A percentile compares a stretch with the other conserved stretches of the same genome.
These are phyloP conservation scores for Macquaria australasica DNA, from an alignment of 2,113 vertebrate species.

Conservation along the genomic window DNA sequence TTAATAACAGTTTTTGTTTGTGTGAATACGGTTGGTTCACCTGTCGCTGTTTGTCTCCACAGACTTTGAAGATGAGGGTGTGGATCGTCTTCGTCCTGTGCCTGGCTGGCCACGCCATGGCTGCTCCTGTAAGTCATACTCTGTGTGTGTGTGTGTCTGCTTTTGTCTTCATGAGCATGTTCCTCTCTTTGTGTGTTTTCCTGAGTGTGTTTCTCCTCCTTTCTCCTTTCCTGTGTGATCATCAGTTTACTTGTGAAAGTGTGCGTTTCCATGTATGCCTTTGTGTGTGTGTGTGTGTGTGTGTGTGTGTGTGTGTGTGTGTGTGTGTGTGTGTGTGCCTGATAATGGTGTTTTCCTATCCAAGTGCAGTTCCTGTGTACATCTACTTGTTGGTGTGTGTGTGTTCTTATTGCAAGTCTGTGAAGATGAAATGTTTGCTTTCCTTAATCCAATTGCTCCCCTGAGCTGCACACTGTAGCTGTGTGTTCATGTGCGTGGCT, in stretches of 20 bases:
- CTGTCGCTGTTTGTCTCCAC: conserved; percentile 66
- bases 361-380: conserved; percentile 13
- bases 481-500: not conserved
- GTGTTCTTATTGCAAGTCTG: not conserved
- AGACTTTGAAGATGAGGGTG: conserved; percentile 92
- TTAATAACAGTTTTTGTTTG: not conserved
- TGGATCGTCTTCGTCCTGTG: conserved; percentile 96
- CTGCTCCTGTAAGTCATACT: conserved; percentile 90
- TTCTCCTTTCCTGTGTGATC: conserved; percentile 8
- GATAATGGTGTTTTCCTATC: not conserved
- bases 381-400: not conserved
- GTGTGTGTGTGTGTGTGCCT: not conserved
- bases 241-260: not conserved
- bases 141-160: conserved; percentile 14
- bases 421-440: conserved; percentile 12
- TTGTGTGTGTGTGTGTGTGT: no score
- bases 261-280: not conserved
- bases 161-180: not conserved
- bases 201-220: conserved; percentile 1
- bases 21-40: not conserved
- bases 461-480: not conserved
- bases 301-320: not conserved
- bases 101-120: conserved; percentile 93
- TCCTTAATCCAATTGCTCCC: not conserved
- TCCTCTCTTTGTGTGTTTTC: conserved; percentile 30